A percentile compares a stretch with the other conserved stretches of the same genome.
Evolutionary conservation across 92 coral and sea anemone species (phyloP).

Genomic region (Epizoanthus rinbou): DNA sequence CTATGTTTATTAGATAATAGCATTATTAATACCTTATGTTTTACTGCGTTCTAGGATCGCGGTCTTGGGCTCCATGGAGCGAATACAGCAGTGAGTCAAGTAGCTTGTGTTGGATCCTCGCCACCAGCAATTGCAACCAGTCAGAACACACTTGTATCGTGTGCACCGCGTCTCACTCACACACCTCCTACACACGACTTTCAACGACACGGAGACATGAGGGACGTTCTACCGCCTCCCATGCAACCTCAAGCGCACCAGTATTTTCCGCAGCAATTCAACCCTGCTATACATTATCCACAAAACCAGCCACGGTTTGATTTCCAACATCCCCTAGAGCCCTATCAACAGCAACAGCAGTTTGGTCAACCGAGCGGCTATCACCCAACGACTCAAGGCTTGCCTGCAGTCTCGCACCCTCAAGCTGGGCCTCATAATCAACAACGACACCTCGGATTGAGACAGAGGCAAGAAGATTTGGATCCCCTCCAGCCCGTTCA

Average conservation of each 20-base stretch:
- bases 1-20: conserved; percentile 81
- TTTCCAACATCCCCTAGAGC: conserved; percentile 95
- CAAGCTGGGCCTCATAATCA: conserved; percentile 78
- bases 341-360: conserved; percentile 85
- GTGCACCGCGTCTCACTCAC: conserved; percentile 86
- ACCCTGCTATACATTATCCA: conserved; percentile 88
- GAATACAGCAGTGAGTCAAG: conserved; percentile 68
- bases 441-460: conserved; percentile 80
- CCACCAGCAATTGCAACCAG: conserved; percentile 71
- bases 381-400: conserved; percentile 80
- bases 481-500: conserved; percentile 88
- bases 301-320: conserved; percentile 97
- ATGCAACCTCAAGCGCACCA: conserved; percentile 96
- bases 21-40: conserved; percentile 81
- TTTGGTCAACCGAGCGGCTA: conserved; percentile 85
- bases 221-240: conserved; percentile 90
- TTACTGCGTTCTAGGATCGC: conserved; percentile 85
- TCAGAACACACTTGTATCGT: conserved; percentile 70
- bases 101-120: conserved; percentile 74
- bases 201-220: conserved; percentile 57
- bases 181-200: conserved; percentile 94
- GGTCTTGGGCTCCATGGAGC: conserved; percentile 92
- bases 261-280: conserved; percentile 92
- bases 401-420: conserved; percentile 68
- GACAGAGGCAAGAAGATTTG: conserved; percentile 72